Base-by-base conservation (phyloP, 2,113 vertebrate genomes). In the Misgurnus mizolepis region DNA sequence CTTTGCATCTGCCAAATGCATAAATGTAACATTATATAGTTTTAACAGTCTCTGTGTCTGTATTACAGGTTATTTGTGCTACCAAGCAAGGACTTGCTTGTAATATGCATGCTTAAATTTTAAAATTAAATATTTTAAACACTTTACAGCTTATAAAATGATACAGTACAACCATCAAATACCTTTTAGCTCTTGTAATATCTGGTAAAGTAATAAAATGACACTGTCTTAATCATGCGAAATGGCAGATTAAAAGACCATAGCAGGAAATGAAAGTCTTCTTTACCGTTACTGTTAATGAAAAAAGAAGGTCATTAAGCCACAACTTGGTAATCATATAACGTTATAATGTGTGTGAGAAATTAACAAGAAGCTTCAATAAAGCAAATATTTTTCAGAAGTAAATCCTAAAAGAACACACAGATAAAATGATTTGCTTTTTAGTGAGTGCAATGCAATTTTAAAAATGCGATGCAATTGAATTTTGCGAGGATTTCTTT, bases 181-280 rank as follows among this genome's bases (percentile, higher is more conserved):
- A 72, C n/a, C 11, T 61, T 58, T 12, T 14, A 50, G 56, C 68
- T 56, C 47, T 56, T 45, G 60, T 41, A 56, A 65, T 39, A 64
- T 71, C 58, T 71, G 78, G 39, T 41, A 53, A n/a, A 18, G 6
- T 41, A 64, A 69, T 56, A 49, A 73, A 65, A 79, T 34, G 39
- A n/a, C 78, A 55, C 60, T n/a, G 27, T 62, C 27, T 72, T n/a
- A 47, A 67, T 78, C 53, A 62, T 27, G 5, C 41, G 11, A 55
- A 69, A 68, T 61, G 27, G 2, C 18, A 50, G 17, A 76, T 50
- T 78, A 27, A 49, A 15, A 64, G 58, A 60, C n/a, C 4, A 27
- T 27, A 43, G 47, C 34, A 43, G 78, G 17, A 73, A 43, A 18
- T 49, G 47, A 72, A 62, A 56, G 39, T 65, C 18, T 43, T 17